Evolutionary conservation across 2,113 vertebrate genomes (phyloP).

Genomic region (Malurus melanocephalus): DNA sequence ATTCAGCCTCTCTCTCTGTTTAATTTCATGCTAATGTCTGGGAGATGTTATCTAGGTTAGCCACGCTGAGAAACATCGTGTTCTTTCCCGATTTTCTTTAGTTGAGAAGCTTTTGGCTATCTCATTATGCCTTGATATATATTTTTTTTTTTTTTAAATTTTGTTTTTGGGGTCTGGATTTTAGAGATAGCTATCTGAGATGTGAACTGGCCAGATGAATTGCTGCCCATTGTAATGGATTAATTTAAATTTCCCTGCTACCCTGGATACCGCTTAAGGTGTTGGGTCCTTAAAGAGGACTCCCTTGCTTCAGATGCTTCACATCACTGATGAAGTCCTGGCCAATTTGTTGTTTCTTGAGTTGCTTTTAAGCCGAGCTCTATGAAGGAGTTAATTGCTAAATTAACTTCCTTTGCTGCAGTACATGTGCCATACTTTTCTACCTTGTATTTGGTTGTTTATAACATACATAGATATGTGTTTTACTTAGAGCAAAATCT

Average conservation of each 20-base stretch:
- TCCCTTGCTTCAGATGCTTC: background rate
- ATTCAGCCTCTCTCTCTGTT: constrained; percentile 40
- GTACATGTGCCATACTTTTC: background rate
- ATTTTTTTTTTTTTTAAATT: too few relatives aligned
- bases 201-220: constrained; percentile 17
- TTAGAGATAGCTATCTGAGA: constrained; percentile 13
- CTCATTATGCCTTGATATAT: background rate
- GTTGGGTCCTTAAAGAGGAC: background rate
- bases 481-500: background rate
- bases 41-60: constrained; percentile 52
- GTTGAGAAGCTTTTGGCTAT: constrained; percentile 4
- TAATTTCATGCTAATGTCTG: constrained; percentile 48
- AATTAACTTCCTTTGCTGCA: background rate
- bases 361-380: background rate
- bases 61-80: background rate
- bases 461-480: background rate
- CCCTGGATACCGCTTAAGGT: background rate
- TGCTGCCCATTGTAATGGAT: background rate
- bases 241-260: background rate
- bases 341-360: background rate
- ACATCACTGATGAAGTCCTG: background rate
- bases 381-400: background rate
- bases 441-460: background rate
- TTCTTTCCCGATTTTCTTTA: constrained; percentile 13
- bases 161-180: background rate